Base-by-base conservation (phyloP, 2,888 invertebrate species). In the Pollenia labialis region DNA sequence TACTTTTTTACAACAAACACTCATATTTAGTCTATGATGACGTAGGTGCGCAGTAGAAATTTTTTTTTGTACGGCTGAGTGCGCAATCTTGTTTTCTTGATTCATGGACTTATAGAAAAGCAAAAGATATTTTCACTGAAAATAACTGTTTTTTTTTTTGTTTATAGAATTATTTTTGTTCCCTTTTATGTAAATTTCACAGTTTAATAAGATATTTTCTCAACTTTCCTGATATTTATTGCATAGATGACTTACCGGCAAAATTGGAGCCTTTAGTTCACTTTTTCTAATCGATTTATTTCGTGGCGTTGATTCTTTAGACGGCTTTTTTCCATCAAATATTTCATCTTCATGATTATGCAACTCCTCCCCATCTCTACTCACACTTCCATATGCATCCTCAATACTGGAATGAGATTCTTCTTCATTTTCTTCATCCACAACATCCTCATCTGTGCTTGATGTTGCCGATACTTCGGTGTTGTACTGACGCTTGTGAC, bases 281-380 rank as follows among this genome's bases (percentile, higher is more conserved):
- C 80, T 46, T 16, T 62, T 69, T 60, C 4, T 64, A 1, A 40
- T 44, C 46, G 66, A 2, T 86, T 80, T 69, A 16, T 68, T 88
- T 56, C 85, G 89, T n/a, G 92, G 91, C 1, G 92, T 92, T 46
- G 91, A 92, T 77, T 91, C 90, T 42, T 89, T 91, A 7, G 87
- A 85, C 6, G 90, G 91, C 16, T 87, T 90, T 23, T 85, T 85
- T n/a, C 79, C 75, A 23, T 60, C 46, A 40, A 84, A 80, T 12
- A 68, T 11, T 14, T 75, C 60, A 9, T 83, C 84, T 23, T 77
- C 82, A 9, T 64, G 74, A 8, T 68, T 75, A 18, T 62, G 74
- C 7, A 40, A 60, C 8, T 85, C 77, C 1, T 69, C 77, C 14
- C 62, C 82, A 2, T 69, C 44, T 1, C 4, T 69, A 48, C 77